Evolutionary conservation across 2,113 vertebrate genomes (phyloP).

Genomic region (Caretta caretta): DNA sequence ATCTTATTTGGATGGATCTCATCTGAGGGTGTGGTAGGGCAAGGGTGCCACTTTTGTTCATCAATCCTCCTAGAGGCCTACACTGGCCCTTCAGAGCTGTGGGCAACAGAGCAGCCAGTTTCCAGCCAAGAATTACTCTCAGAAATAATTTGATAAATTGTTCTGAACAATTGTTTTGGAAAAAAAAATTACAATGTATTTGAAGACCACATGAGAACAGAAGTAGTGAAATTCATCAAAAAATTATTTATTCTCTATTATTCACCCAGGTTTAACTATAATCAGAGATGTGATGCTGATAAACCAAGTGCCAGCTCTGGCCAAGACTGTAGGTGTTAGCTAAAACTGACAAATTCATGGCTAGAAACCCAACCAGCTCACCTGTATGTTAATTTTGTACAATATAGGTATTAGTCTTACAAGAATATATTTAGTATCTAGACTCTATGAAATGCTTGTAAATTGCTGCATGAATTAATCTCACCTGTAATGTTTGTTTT

Average conservation of each 20-base stretch:
- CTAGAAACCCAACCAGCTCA: not conserved
- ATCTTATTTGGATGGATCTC: not conserved
- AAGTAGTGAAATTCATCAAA: not conserved
- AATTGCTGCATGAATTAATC: not conserved
- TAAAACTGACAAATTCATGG: not conserved
- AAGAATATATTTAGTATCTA: not conserved
- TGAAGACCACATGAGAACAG: not conserved
- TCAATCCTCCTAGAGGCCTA: not conserved
- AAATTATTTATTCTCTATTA: not conserved
- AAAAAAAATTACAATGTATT: not conserved
- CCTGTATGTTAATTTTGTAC: not conserved
- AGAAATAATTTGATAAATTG: not conserved
- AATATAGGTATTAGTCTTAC: not conserved
- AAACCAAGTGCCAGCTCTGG: not conserved
- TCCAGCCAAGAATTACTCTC: not conserved
- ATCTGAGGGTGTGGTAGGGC: not conserved
- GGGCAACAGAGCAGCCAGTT: accelerated
- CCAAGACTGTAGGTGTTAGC: not conserved
- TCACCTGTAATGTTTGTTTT: not conserved
- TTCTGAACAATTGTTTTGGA: not conserved
- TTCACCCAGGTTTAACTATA: not conserved
- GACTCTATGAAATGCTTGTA: not conserved
- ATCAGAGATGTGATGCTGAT: not conserved
- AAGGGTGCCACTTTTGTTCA: not conserved
- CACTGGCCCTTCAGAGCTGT: no score